Evolutionary conservation across 1,140 invertebrate species (phyloP).

Genomic region (Pantala flavescens): DNA sequence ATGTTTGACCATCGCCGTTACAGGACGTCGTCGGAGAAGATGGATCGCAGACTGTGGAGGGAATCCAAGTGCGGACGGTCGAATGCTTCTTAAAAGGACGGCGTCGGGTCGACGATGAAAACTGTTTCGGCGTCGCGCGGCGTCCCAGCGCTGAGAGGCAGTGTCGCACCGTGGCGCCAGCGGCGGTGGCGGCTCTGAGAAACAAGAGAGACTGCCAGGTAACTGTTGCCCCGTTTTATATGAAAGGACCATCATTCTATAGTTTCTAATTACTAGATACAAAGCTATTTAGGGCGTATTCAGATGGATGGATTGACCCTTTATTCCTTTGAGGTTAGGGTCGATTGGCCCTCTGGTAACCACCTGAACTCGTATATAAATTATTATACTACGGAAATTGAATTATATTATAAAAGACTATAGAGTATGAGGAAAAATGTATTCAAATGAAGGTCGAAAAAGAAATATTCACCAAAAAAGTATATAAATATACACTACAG

Average conservation of each 20-base stretch:
- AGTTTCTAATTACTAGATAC: neutral
- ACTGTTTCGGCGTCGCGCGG: constrained; percentile 27
- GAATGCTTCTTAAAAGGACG: constrained; percentile 21
- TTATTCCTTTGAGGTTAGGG: neutral
- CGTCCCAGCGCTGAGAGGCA: constrained; percentile 26
- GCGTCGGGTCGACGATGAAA: constrained; percentile 29
- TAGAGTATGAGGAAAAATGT: too few relatives aligned
- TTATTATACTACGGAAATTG: too few relatives aligned
- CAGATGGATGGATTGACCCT: neutral
- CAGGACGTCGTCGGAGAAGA: neutral
- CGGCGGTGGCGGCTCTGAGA: neutral
- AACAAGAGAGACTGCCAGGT: constrained; percentile 22
- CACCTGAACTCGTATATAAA: too few relatives aligned
- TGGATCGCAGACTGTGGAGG: neutral
- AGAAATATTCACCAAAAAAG: too few relatives aligned
- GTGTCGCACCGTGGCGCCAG: constrained; percentile 26
- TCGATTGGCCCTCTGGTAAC: too few relatives aligned
- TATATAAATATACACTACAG: too few relatives aligned
- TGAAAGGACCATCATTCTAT: neutral
- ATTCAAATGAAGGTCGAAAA: too few relatives aligned
- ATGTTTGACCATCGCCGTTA: neutral
- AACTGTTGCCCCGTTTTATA: neutral
- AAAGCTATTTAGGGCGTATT: neutral
- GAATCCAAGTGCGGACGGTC: neutral
- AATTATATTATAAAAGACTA: too few relatives aligned